Evolutionary conservation across 2,888 invertebrate species (phyloP).

Genomic region (Heteropelma amictum): DNA sequence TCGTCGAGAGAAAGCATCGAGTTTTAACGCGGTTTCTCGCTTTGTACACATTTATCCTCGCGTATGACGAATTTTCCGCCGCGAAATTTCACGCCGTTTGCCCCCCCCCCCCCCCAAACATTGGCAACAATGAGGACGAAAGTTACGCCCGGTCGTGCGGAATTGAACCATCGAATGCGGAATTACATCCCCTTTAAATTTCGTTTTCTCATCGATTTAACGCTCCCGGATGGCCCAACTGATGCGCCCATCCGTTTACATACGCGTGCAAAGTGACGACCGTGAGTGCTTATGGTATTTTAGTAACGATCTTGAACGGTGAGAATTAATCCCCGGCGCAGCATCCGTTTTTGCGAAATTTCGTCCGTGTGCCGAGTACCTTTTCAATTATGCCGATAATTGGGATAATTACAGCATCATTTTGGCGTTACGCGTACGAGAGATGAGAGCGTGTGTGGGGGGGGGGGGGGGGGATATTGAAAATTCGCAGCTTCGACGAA

Average conservation of each 20-base stretch:
- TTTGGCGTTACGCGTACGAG: not conserved
- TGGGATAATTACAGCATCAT: slow-evolving; percentile 40
- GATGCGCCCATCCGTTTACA: not conserved
- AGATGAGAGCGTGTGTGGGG: not conserved
- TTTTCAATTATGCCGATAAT: slow-evolving; percentile 50
- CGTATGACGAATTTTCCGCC: slow-evolving; percentile 1
- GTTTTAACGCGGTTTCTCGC: slow-evolving; percentile 40
- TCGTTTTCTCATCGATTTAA: slow-evolving; percentile 38
- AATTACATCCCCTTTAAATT: slow-evolving; percentile 51
- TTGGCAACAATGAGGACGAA: slow-evolving; percentile 15
- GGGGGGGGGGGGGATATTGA: not conserved
- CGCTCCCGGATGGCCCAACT: slow-evolving; percentile 19
- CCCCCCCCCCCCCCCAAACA: no score
- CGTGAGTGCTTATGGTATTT: no score
- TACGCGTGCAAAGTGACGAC: no score
- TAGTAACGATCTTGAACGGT: no score
- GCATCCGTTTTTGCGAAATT: no score
- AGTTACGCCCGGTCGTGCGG: slow-evolving; percentile 5
- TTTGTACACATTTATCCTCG: not conserved
- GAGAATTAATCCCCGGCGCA: no score
- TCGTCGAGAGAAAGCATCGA: slow-evolving; percentile 20
- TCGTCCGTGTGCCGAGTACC: slow-evolving; percentile 2
- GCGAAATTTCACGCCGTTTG: slow-evolving; percentile 24
- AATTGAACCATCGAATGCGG: slow-evolving; percentile 29
- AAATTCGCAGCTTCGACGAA: slow-evolving; percentile 10